These are phyloP conservation scores for Drosophila falleni DNA, from an alignment of 2,888 invertebrate genomes.

Conservation along the genomic window DNA sequence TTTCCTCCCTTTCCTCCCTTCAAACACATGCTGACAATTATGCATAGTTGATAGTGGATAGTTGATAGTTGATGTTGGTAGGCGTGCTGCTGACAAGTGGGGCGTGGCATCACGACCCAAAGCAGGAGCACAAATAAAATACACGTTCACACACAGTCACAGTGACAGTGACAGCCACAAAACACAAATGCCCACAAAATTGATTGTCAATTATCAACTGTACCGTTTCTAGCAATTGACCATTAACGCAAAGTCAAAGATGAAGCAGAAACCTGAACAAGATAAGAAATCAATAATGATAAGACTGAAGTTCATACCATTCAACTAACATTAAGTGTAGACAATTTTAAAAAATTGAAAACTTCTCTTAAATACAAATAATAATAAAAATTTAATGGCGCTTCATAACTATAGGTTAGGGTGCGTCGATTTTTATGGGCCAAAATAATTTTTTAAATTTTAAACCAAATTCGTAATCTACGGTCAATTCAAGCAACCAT, in stretches of 20 bases:
- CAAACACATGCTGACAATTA: conserved; percentile 23
- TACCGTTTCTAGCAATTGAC: conserved; percentile 10
- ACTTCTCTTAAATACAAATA: no score
- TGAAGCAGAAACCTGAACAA: background rate
- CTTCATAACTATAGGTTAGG: no score
- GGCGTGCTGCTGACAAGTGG: conserved; percentile 19
- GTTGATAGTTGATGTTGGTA: conserved; percentile 9
- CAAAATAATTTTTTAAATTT: no score
- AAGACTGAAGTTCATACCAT: conserved; percentile 2
- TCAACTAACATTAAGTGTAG: conserved; percentile 8
- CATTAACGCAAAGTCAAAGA: conserved; percentile 8
- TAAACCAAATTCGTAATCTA: no score
- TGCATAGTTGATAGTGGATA: conserved; percentile 3
- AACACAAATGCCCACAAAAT: conserved; percentile 28
- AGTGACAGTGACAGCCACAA: background rate
- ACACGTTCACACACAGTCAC: conserved; percentile 1
- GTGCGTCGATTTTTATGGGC: no score
- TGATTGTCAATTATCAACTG: conserved; percentile 49
- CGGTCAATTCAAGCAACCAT: no score
- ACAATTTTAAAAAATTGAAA: background rate
- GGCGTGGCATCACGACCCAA: conserved; percentile 8
- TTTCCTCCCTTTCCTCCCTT: background rate
- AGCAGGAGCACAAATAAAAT: conserved; percentile 16
- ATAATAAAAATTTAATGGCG: no score
- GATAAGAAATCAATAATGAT: background rate